phyloP scores from a whole-genome alignment of 2,888 invertebrate genomes.

The Callinectes sapidus region DNA sequence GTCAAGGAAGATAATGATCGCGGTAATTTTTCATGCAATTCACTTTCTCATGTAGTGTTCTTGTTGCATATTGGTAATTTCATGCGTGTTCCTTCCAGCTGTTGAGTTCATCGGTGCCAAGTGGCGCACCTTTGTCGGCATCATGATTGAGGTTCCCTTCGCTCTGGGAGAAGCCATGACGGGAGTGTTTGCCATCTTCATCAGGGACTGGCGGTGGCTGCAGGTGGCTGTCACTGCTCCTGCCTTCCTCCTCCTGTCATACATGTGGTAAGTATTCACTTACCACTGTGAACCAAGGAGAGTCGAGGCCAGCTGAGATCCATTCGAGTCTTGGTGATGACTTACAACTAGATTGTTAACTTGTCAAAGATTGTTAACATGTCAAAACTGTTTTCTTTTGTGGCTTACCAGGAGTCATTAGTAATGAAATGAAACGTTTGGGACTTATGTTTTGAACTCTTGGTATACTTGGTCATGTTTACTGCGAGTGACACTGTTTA shows the following conservation, averaged over 20 bases:
- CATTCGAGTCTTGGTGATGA: too few species aligned
- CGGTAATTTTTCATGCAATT: too few species aligned
- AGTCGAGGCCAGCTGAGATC: too few species aligned
- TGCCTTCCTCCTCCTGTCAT: slow-evolving; percentile 67
- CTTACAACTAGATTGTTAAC: too few species aligned
- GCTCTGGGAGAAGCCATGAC: slow-evolving; percentile 71
- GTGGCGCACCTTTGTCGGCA: slow-evolving; percentile 70
- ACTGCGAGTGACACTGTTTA: background rate
- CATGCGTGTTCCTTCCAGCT: slow-evolving; percentile 52
- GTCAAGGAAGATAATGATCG: too few species aligned
- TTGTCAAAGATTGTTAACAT: too few species aligned
- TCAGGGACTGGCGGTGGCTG: slow-evolving; percentile 71
- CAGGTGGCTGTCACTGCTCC: slow-evolving; percentile 71
- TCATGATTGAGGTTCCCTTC: slow-evolving; percentile 70
- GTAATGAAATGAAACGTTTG: background rate
- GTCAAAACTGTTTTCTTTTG: too few species aligned
- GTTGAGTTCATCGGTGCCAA: slow-evolving; percentile 71
- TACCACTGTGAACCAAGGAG: background rate
- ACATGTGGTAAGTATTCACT: slow-evolving; percentile 63
- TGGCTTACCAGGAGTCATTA: background rate
- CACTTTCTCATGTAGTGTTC: too few species aligned
- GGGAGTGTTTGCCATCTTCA: slow-evolving; percentile 71
- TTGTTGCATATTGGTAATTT: background rate
- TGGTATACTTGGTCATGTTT: background rate
- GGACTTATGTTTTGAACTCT: background rate